A percentile compares a stretch with the other conserved stretches of the same genome.
phyloP scores from a whole-genome alignment of 1,140 invertebrate species.

The Caenorhabditis briggsae region DNA sequence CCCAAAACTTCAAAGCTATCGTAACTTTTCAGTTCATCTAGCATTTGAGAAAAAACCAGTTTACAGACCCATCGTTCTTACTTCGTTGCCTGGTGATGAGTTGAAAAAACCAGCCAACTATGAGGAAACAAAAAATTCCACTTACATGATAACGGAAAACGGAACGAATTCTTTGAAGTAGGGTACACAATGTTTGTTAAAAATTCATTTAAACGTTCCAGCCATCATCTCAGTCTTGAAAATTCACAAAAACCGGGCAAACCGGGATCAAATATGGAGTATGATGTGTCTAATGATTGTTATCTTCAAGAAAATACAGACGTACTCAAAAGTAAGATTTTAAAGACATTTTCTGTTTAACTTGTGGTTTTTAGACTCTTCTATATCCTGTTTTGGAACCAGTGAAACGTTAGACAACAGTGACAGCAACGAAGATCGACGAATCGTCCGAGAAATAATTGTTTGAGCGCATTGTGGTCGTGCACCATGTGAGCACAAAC shows the following conservation, averaged over 20 bases:
- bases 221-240: not conserved
- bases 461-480: not conserved
- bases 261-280: not conserved
- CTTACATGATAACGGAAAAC: slow-evolving; percentile 3
- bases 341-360: not conserved
- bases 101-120: slow-evolving; percentile 24
- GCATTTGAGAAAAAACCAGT: not conserved
- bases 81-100: slow-evolving; percentile 24
- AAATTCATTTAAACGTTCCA: not conserved
- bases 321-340: slow-evolving; percentile 20
- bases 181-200: not conserved
- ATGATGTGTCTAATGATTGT: slow-evolving; percentile 42
- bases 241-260: not conserved
- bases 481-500: not conserved
- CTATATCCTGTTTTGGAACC: slow-evolving; percentile 30
- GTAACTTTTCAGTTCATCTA: not conserved
- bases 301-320: slow-evolving; percentile 42
- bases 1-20: slow-evolving; percentile 35
- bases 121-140: slow-evolving; percentile 15
- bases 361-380: not conserved
- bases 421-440: slow-evolving; percentile 43
- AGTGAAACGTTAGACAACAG: not conserved
- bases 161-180: slow-evolving; percentile 10
- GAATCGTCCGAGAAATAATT: slow-evolving; percentile 61
- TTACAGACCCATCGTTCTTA: slow-evolving; percentile 18